Conservation (phyloP, 2,797 vertebrate species). For the Nasua narica region DNA sequence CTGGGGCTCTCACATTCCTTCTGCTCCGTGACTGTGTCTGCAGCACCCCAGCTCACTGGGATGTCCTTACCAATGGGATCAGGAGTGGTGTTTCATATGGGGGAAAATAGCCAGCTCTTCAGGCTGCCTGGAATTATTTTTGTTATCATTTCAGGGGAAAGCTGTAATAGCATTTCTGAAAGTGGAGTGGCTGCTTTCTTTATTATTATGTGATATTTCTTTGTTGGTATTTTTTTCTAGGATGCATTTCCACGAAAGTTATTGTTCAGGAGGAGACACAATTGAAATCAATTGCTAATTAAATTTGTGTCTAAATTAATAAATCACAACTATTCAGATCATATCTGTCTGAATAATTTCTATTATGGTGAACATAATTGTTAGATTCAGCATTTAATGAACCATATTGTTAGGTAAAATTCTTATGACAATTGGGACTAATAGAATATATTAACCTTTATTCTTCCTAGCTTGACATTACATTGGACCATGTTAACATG, state of each 20-base stretch:
- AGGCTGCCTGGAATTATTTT: background rate
- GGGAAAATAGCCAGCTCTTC: background rate
- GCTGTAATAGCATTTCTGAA: background rate
- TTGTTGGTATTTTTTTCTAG: constrained; percentile 44
- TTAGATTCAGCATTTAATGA: constrained; percentile 84
- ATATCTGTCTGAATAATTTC: constrained; percentile 83
- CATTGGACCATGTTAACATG: constrained; percentile 81
- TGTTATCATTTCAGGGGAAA: constrained; percentile 26
- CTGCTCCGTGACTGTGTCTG: background rate
- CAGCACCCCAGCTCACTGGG: rapidly evolving
- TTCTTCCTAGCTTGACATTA: constrained; percentile 79
- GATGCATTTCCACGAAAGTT: constrained; percentile 73
- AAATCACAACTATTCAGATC: constrained; percentile 83
- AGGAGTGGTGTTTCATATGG: background rate
- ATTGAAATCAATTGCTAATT: constrained; percentile 84
- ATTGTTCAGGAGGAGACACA: constrained; percentile 76
- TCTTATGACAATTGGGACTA: constrained; percentile 85
- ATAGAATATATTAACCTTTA: constrained; percentile 87
- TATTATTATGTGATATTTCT: constrained; percentile 40
- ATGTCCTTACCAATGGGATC: background rate
- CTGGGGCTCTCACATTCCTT: rapidly evolving
- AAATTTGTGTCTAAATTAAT: constrained; percentile 86
- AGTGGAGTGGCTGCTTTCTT: background rate
- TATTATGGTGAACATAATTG: constrained; percentile 82
- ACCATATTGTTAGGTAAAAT: constrained; percentile 83